phyloP scores from a whole-genome alignment of 2,888 invertebrate species.

The Macrophya alboannulata region DNA sequence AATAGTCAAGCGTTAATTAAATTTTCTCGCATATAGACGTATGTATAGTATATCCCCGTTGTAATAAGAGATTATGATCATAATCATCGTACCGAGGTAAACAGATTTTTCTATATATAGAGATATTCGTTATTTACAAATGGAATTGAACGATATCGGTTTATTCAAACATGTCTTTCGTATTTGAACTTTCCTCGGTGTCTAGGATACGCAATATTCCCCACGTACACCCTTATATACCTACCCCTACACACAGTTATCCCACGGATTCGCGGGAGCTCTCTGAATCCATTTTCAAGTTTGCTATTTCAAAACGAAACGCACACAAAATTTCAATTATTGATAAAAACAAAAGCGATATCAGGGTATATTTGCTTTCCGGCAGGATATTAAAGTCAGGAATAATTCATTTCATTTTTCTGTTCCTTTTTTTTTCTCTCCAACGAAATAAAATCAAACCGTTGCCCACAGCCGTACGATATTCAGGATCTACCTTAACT shows the following conservation, averaged over 20 bases:
- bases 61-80: background rate
- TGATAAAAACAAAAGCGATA: background rate
- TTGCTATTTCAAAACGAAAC: background rate
- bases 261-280: background rate
- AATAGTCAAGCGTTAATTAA: background rate
- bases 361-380: background rate
- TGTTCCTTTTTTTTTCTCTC: background rate
- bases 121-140: conserved; percentile 9
- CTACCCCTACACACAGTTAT: background rate
- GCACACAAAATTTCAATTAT: background rate
- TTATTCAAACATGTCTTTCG: conserved; percentile 4
- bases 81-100: background rate
- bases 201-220: conserved; percentile 15
- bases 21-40: background rate
- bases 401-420: background rate
- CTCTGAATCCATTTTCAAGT: background rate
- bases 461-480: too few species aligned
- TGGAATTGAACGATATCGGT: conserved; percentile 28
- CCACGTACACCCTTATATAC: background rate
- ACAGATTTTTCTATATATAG: background rate
- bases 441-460: too few species aligned
- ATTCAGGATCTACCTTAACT: background rate
- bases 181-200: conserved; percentile 8
- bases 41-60: background rate
- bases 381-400: background rate